phyloP scores from a whole-genome alignment of 1,140 invertebrate species.

The Zaprionus vittiger region DNA sequence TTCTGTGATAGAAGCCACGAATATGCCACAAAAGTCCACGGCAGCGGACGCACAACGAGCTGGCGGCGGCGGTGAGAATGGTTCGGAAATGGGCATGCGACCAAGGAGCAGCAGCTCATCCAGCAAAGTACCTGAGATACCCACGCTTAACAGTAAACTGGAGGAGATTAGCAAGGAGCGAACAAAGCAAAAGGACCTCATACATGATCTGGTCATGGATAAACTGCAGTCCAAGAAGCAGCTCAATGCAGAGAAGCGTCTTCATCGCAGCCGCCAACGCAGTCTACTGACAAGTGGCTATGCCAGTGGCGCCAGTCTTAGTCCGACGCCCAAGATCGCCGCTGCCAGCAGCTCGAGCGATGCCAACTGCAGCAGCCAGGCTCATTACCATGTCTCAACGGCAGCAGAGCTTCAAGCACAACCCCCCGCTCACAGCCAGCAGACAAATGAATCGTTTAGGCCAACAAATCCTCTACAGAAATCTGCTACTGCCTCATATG shows the following conservation, averaged over 20 bases:
- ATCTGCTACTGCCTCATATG: constrained; percentile 68
- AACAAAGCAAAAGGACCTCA: constrained; percentile 89
- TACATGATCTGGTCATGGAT: constrained; percentile 92
- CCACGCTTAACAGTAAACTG: constrained; percentile 82
- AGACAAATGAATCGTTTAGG: constrained; percentile 19
- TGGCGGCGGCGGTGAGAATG: neutral
- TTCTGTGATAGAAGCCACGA: constrained; percentile 79
- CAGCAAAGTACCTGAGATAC: constrained; percentile 80
- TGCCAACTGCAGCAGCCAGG: constrained; percentile 74
- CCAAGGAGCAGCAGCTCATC: constrained; percentile 60
- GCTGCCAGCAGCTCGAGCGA: constrained; percentile 67
- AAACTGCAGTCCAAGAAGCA: constrained; percentile 90
- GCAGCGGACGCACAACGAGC: constrained; percentile 3
- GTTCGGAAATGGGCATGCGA: constrained; percentile 40
- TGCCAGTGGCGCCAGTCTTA: constrained; percentile 71
- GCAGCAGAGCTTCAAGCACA: constrained; percentile 33
- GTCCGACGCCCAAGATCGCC: constrained; percentile 74
- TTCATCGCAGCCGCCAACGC: constrained; percentile 82
- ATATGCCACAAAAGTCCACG: constrained; percentile 21
- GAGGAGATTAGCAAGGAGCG: constrained; percentile 89
- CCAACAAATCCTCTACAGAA: constrained; percentile 62
- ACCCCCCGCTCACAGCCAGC: neutral
- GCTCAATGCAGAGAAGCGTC: constrained; percentile 87
- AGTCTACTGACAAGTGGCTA: constrained; percentile 75
- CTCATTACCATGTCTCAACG: constrained; percentile 78